Evolutionary conservation across 1,140 invertebrate species (phyloP).

Genomic region (Aplysia californica): DNA sequence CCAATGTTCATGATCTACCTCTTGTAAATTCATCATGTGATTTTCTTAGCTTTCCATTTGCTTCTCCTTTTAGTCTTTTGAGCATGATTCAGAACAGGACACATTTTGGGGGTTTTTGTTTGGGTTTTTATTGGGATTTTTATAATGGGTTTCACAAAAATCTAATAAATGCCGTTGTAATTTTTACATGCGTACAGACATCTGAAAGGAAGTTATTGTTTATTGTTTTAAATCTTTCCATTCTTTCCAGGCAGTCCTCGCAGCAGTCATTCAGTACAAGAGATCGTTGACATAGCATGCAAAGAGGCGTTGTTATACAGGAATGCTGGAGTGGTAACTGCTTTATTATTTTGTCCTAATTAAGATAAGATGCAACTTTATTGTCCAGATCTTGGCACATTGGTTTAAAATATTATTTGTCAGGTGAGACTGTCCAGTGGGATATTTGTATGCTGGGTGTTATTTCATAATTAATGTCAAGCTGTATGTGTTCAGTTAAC

Average conservation of each 20-base stretch:
- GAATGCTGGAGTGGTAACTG: conserved; percentile 72
- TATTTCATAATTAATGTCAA: not conserved
- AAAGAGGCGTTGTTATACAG: conserved; percentile 75
- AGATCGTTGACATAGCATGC: conserved; percentile 72
- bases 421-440: not conserved
- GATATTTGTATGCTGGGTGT: not conserved
- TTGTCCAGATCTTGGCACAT: not conserved
- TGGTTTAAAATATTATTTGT: not conserved
- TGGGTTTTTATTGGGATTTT: too few relatives aligned
- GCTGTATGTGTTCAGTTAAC: not conserved
- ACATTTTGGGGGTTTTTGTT: too few relatives aligned
- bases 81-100: too few relatives aligned
- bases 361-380: not conserved
- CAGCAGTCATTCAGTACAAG: conserved; percentile 65
- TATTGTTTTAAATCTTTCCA: too few relatives aligned
- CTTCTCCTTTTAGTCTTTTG: too few relatives aligned
- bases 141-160: too few relatives aligned
- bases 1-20: too few relatives aligned
- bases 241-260: conserved; percentile 72
- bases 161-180: too few relatives aligned
- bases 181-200: too few relatives aligned
- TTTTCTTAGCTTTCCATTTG: too few relatives aligned
- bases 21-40: too few relatives aligned
- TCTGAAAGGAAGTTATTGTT: too few relatives aligned
- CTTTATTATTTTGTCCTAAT: not conserved